Evolutionary conservation across 2,113 vertebrate species (phyloP), one percentile per base, ranked within the genome.

Genomic region (Poeciliopsis turrubarensis): DNA sequence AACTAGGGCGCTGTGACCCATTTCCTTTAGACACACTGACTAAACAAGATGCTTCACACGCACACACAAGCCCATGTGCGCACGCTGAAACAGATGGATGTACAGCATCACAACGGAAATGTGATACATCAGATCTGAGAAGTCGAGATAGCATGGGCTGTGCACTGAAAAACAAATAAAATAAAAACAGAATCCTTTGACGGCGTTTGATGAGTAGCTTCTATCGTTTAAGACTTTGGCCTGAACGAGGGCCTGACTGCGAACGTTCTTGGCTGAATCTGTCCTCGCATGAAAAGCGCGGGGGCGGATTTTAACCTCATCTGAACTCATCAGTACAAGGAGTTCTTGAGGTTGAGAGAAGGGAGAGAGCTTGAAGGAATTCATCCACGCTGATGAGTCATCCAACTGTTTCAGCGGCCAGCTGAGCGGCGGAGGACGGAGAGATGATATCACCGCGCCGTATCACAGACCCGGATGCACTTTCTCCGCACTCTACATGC

Each of bases 1-100:
- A 94, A 92, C 90, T 87, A 91, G 91, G 91, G 86, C 86, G 65
- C 86, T 83, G 70, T 91, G 89, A 94, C 88, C 90, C 83, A 89
- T 84, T 92, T 93, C 79, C 82, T 84, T 41, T 87, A 83, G 80
- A 87, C 83, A 77, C 80, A 89, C 68, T 89, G 88, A 89, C 90
- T 88, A 89, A 91, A 89, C 89, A 79, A 93, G 88, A 86, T 80
- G 81, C 65, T 85, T 85, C 87, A 77, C 29, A 64, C 62, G 22
- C 62, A 34, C 17, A 34, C 17, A 25, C 62, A 32, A 6, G 19
- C 47, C 22, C 17, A 57, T 57, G 57, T 79, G 73, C 68, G n/a
- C 67, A 32, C 57, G 8, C 70, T 70, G 68, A 87, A 76, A 70
- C 15, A 60, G 22, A 37, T 71, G 81, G 47, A 82, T 83, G 68